Conservation (phyloP, 2,888 invertebrate species). For the Lysandra coridon region DNA sequence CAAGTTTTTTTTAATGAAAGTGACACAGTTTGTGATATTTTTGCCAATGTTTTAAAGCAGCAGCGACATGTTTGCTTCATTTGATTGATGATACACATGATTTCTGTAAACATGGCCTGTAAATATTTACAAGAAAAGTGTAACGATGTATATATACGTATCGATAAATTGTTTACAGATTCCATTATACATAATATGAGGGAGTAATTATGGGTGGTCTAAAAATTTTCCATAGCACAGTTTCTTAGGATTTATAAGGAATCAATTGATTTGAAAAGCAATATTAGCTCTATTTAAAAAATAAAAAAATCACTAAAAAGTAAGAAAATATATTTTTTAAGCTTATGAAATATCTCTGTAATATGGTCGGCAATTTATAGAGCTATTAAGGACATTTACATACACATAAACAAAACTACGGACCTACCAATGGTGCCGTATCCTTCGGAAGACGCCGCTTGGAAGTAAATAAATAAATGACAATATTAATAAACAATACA, state of each 20-base stretch:
- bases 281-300: background rate
- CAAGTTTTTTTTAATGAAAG: background rate
- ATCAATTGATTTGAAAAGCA: background rate
- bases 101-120: conserved; percentile 18
- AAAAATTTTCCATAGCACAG: background rate
- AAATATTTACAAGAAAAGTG: conserved; percentile 7
- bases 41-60: background rate
- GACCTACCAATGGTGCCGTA: conserved; percentile 28
- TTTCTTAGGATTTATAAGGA: no score
- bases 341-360: background rate
- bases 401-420: conserved; percentile 21
- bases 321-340: background rate
- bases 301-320: background rate
- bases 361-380: background rate
- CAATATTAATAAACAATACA: conserved; percentile 23
- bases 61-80: conserved; percentile 13
- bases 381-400: conserved; percentile 16
- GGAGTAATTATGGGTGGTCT: background rate
- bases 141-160: background rate
- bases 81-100: conserved; percentile 12
- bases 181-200: background rate
- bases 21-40: background rate
- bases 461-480: conserved; percentile 27
- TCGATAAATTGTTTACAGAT: background rate
- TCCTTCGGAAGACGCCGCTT: conserved; percentile 28